Conservation (phyloP, 2,888 invertebrate species). For the Chirona hameri region DNA sequence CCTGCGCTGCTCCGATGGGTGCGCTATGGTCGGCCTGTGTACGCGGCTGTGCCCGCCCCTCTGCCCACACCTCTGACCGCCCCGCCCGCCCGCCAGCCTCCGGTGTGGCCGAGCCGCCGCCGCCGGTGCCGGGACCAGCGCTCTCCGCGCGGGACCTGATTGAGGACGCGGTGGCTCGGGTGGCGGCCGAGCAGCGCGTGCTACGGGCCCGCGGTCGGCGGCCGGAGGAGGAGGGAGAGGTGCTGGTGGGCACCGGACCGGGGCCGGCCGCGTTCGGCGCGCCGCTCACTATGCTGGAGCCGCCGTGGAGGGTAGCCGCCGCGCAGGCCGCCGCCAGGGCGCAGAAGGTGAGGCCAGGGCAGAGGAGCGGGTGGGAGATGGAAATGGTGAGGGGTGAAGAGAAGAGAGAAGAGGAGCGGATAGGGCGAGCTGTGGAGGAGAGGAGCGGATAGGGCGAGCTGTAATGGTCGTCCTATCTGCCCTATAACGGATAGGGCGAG, state of each 20-base stretch:
- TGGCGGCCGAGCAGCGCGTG: constrained; percentile 9
- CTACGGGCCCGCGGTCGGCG: neutral
- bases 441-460: too few relatives aligned
- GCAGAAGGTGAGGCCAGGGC: neutral
- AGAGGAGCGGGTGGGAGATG: too few relatives aligned
- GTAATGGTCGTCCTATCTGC: too few relatives aligned
- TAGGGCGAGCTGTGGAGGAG: too few relatives aligned
- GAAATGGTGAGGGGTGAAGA: too few relatives aligned
- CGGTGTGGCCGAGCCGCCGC: neutral
- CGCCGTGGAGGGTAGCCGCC: neutral
- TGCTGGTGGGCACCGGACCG: too few relatives aligned
- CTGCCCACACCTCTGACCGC: neutral
- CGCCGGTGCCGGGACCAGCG: neutral
- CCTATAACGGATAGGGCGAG: too few relatives aligned
- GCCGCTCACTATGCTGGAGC: constrained; percentile 13
- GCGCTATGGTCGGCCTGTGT: too few relatives aligned
- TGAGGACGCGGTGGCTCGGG: constrained; percentile 10
- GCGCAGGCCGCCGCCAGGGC: neutral
- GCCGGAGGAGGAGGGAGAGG: neutral
- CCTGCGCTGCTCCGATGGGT: too few relatives aligned
- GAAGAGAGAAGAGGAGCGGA: too few relatives aligned
- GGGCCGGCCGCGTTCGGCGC: neutral
- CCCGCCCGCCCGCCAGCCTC: neutral
- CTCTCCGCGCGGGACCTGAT: neutral
- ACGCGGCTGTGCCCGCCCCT: neutral